These are phyloP conservation scores for Paratilapia polleni DNA, from an alignment of 2,113 vertebrate species.

Conservation along the genomic window DNA sequence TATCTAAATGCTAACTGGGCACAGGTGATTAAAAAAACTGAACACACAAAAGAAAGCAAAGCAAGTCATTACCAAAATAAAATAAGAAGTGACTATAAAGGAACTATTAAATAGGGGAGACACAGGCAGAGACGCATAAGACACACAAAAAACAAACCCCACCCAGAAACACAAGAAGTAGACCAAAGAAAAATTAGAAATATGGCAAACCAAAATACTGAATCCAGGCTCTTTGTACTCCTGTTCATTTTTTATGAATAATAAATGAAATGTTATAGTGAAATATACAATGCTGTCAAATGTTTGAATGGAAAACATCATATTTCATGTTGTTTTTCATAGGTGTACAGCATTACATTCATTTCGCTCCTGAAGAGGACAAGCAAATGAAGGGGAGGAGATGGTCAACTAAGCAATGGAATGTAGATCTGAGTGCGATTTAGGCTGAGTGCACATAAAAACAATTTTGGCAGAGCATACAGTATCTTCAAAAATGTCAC, in stretches of 20 bases:
- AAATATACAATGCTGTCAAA: neutral
- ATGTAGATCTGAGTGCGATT: neutral
- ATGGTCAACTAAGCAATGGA: neutral
- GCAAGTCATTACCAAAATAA: no score
- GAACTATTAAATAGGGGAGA: neutral
- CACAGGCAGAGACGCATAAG: neutral
- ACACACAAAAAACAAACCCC: neutral
- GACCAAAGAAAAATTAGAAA: neutral
- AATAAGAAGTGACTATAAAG: neutral
- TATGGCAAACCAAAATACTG: neutral
- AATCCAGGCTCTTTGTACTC: neutral
- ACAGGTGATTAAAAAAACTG: no score
- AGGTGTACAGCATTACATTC: neutral
- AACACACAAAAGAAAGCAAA: neutral
- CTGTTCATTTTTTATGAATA: neutral
- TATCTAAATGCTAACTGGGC: no score
- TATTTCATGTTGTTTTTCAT: conserved; percentile 6
- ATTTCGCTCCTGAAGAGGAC: neutral
- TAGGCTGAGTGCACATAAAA: neutral
- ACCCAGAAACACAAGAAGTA: neutral
- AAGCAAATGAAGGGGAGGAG: conserved; percentile 27
- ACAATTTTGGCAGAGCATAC: neutral
- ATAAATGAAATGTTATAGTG: neutral
- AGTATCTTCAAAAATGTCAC: conserved; percentile 8
- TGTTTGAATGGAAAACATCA: neutral